Conservation (phyloP, 1,140 invertebrate genomes). For the Anadara kagoshimensis region DNA sequence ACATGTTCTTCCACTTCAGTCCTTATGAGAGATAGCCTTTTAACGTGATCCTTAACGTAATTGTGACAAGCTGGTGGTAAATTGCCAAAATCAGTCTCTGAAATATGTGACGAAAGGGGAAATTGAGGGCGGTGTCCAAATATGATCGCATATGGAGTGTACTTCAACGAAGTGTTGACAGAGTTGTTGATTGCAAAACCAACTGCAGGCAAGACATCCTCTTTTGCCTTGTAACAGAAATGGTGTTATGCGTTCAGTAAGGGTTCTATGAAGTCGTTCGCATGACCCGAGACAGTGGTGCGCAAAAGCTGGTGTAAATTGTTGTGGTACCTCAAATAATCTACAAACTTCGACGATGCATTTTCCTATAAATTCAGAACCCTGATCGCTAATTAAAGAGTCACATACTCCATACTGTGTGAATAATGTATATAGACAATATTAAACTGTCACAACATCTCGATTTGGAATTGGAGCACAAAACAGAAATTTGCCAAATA, state of each 20-base stretch:
- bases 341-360: constrained; percentile 10
- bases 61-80: neutral
- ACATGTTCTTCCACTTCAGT: too few relatives aligned
- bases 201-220: constrained; percentile 1
- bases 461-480: constrained; percentile 10
- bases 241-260: neutral
- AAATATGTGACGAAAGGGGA: neutral
- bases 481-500: constrained; percentile 16
- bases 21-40: neutral
- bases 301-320: constrained; percentile 27
- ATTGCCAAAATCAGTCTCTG: constrained; percentile 17
- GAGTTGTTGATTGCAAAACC: constrained; percentile 13
- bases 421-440: constrained; percentile 12
- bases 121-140: neutral
- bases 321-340: constrained; percentile 13
- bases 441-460: constrained; percentile 9
- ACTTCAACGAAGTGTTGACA: constrained; percentile 2
- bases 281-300: constrained; percentile 29
- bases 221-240: constrained; percentile 2
- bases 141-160: constrained; percentile 15
- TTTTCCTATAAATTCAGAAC: constrained; percentile 19
- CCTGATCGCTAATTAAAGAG: constrained; percentile 18
- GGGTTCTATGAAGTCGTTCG: neutral
- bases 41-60: neutral
- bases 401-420: constrained; percentile 15